Evolutionary conservation across 2,113 vertebrate genomes (phyloP).

Genomic region (Rhegmatorhina hoffmannsi): DNA sequence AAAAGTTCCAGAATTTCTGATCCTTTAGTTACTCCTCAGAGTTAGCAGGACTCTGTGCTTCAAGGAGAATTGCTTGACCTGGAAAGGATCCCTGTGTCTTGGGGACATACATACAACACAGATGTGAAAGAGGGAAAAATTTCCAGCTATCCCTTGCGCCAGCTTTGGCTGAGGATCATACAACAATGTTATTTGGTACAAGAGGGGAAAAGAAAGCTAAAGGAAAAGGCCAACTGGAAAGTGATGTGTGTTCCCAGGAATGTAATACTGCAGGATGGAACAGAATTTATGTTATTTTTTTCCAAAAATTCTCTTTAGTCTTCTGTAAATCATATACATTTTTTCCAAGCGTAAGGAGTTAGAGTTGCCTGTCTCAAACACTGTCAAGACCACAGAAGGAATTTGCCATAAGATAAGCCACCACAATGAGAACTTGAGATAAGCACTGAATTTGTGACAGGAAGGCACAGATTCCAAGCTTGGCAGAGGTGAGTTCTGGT

Average conservation of each 20-base stretch:
- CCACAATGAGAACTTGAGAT: no score
- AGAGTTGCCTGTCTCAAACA: background rate
- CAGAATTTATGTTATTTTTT: background rate
- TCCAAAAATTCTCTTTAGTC: background rate
- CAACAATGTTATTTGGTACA: accelerated
- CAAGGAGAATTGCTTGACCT: background rate
- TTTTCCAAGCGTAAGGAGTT: background rate
- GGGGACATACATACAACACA: background rate
- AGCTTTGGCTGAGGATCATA: background rate
- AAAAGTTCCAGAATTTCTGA: background rate
- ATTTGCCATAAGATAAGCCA: background rate
- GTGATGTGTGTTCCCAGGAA: background rate
- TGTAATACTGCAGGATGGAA: background rate
- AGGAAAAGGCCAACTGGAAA: background rate
- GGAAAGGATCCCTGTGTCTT: background rate
- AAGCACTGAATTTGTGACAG: no score
- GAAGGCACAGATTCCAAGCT: no score
- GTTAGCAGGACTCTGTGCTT: background rate
- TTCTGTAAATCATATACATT: background rate
- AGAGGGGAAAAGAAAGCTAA: background rate
- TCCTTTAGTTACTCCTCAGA: background rate
- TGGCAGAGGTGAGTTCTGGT: no score
- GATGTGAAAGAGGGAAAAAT: background rate
- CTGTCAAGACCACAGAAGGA: background rate
- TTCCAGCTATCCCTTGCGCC: background rate